Base-by-base conservation (phyloP, 2,797 vertebrate species). In the Cuniculus paca region DNA sequence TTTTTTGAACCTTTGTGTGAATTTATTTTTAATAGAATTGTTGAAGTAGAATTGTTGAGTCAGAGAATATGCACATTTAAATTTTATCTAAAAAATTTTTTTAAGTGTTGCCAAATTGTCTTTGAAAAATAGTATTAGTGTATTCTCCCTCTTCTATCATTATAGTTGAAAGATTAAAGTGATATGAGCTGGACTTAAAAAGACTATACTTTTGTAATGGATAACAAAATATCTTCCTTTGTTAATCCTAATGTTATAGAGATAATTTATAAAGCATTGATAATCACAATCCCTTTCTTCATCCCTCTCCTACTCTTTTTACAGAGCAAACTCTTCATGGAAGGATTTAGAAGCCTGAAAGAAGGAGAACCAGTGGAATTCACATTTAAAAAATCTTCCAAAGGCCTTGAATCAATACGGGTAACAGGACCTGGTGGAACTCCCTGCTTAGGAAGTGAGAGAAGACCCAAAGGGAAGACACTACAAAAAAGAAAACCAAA, bases 321-420 rank as follows among this genome's bases (percentile, higher is more conserved):
- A 96, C 98, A 99, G 99, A 99, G 99, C 98, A 99, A 99, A 98
- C 98, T 99, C 97, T 99, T 98, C 98, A 99, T 99, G 99, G 99
- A 99, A 98, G 99, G 99, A 98, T 99, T 99, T 98, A 99, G 99
- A 99, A 99, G 99, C 98, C 98, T 99, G 97, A 99, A 99, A 98
- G 99, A 99, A 98, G 99, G 99, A 98, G 99, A 99, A 98, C 98
- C 98, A 97, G 99, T 99, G 98, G 99, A 99, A 98, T 99, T 99
- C 98, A 99, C 99, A 96, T 99, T 99, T 98, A 99, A 99, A 98
- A 99, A 99, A 98, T 99, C 99, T 98, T 99, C 99, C 98, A 99
- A 99, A 99, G 99, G 99, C 98, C 98, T 99, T 98, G 99, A 99
- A 98, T 99, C 99, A 97, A 98, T 99, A 98, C 98, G 99, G 98